A percentile compares a stretch with the other conserved stretches of the same genome.
Evolutionary conservation across 2,113 vertebrate species (phyloP).

Genomic region (Amphilophus citrinellus): DNA sequence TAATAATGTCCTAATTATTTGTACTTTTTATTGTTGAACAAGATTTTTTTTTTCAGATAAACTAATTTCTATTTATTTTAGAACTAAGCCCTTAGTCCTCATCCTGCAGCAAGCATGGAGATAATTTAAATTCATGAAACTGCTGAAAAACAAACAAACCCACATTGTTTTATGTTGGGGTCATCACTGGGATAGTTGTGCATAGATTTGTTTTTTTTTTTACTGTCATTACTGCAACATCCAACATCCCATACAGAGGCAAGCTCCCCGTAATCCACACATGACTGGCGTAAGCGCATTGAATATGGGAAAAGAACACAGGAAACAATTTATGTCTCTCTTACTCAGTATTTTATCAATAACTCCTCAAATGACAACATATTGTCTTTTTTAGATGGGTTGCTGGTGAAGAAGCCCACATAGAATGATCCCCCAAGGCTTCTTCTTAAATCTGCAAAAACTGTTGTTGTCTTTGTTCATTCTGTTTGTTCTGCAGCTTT

Average conservation of each 20-base stretch:
- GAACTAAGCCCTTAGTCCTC: not conserved
- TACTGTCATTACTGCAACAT: not conserved
- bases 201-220: not conserved
- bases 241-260: not conserved
- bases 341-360: not conserved
- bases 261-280: not conserved
- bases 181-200: not conserved
- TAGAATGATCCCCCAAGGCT: not conserved
- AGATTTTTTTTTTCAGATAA: not conserved
- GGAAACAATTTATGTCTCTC: not conserved
- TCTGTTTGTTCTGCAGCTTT: not conserved
- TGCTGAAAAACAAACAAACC: not conserved
- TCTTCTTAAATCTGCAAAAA: not conserved
- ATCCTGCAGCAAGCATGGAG: not conserved
- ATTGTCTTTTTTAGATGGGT: not conserved
- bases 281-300: not conserved
- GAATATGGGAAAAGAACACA: not conserved
- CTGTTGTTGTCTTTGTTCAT: not conserved
- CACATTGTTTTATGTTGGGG: not conserved
- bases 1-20: rapidly evolving
- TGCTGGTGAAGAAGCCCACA: not conserved
- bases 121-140: not conserved
- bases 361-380: not conserved
- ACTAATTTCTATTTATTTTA: not conserved
- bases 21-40: not conserved